These are phyloP conservation scores for Bubalus kerabau DNA, from an alignment of 2,113 vertebrate genomes.

Conservation along the genomic window DNA sequence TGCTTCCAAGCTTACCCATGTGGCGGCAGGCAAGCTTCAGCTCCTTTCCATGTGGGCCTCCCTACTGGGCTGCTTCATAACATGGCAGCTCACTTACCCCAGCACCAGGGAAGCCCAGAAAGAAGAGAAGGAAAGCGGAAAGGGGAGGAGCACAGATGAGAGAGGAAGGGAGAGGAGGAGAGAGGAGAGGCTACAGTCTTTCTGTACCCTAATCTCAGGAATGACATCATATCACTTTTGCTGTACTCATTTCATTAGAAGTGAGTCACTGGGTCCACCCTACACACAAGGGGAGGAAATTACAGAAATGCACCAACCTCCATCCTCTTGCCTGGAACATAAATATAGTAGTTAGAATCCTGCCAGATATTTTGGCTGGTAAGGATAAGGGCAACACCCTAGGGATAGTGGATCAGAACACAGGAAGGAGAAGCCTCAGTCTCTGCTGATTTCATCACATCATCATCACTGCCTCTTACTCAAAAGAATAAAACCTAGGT, in stretches of 20 bases:
- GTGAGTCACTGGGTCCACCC: background rate
- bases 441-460: background rate
- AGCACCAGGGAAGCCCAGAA: background rate
- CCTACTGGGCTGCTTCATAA: background rate
- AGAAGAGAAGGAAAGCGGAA: background rate
- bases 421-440: background rate
- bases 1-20: background rate
- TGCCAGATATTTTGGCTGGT: background rate
- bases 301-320: background rate
- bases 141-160: rapidly evolving
- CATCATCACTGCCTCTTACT: background rate
- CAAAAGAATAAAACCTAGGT: background rate
- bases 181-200: background rate
- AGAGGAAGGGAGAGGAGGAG: background rate
- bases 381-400: background rate
- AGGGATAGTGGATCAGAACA: background rate
- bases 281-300: background rate
- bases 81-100: background rate
- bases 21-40: background rate
- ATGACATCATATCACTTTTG: background rate
- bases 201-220: background rate
- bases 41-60: background rate
- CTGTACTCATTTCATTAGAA: background rate
- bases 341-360: background rate
- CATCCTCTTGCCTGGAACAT: background rate